phyloP scores from a whole-genome alignment of 2,797 vertebrate genomes.

The Chiroxiphia lanceolata region DNA sequence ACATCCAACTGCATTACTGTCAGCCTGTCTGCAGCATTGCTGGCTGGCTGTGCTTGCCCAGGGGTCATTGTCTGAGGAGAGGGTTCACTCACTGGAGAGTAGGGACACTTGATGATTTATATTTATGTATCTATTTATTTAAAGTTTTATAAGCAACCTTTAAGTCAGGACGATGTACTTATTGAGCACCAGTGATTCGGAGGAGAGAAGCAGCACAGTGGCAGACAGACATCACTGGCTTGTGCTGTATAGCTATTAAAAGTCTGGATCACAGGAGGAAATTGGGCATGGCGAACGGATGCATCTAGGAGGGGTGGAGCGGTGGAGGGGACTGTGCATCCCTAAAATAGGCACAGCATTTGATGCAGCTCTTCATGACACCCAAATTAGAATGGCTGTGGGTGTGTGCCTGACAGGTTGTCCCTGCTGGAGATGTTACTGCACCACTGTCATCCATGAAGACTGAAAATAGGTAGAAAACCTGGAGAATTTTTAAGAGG shows the following conservation, averaged over 20 bases:
- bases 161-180: background rate
- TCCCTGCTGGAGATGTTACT: constrained; percentile 51
- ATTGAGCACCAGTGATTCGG: background rate
- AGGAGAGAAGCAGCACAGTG: background rate
- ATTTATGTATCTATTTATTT: background rate
- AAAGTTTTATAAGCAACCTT: background rate
- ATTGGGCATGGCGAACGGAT: background rate
- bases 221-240: background rate
- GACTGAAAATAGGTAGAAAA: constrained; percentile 43
- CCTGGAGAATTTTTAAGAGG: background rate
- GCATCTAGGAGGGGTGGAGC: background rate
- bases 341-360: constrained; percentile 43
- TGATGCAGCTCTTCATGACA: constrained; percentile 24
- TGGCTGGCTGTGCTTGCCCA: background rate
- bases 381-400: constrained; percentile 57
- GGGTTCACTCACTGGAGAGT: background rate
- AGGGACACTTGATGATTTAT: background rate
- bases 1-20: constrained; percentile 14
- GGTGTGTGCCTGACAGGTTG: constrained; percentile 60
- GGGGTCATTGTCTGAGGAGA: background rate
- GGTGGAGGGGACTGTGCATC: background rate
- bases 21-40: background rate
- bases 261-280: background rate
- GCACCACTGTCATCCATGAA: constrained; percentile 29
- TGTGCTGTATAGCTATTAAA: constrained; percentile 12